These are phyloP conservation scores for Gibbula magus DNA, from an alignment of 2,888 invertebrate species.

Conservation along the genomic window DNA sequence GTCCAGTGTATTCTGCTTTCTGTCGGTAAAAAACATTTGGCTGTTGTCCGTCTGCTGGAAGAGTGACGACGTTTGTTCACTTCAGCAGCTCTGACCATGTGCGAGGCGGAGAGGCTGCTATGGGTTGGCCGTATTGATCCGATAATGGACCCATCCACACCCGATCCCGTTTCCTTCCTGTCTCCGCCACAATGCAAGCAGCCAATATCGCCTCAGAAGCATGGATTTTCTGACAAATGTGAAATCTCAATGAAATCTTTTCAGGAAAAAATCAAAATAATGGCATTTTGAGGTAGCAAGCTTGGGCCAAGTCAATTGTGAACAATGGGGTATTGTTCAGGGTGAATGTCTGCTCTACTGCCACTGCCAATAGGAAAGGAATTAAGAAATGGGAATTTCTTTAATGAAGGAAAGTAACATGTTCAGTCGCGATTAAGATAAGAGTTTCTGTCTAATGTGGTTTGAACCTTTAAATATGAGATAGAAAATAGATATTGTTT, in stretches of 20 bases:
- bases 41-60: no score
- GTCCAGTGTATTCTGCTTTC: no score
- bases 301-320: constrained; percentile 14
- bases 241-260: constrained; percentile 24
- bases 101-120: no score
- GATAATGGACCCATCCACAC: constrained; percentile 23
- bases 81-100: no score
- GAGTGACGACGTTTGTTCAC: no score
- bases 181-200: constrained; percentile 14
- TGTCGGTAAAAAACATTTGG: no score
- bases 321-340: constrained; percentile 10
- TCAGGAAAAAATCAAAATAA: constrained; percentile 23
- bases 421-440: no score
- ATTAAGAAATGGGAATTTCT: not conserved
- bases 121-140: not conserved
- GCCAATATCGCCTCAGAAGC: constrained; percentile 21
- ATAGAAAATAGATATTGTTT: no score
- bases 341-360: not conserved
- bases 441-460: no score
- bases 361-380: not conserved
- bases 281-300: constrained; percentile 23
- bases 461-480: no score
- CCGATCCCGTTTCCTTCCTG: constrained; percentile 21
- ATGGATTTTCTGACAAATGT: constrained; percentile 25
- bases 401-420: not conserved